Conservation (phyloP, 2,113 vertebrate species). For the Crotalus horridus region DNA sequence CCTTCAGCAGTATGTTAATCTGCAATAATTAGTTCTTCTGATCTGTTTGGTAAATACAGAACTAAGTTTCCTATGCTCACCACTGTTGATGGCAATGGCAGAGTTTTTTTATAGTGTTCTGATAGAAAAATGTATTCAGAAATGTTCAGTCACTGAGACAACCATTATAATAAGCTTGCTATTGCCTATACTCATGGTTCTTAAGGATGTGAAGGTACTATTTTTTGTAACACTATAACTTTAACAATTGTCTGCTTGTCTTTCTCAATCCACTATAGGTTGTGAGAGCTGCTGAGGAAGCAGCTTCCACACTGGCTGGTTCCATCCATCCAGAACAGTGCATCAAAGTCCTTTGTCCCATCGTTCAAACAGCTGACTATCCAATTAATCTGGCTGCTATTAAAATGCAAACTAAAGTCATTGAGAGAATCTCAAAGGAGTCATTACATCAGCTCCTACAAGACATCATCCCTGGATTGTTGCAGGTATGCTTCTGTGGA, state of each 20-base stretch:
- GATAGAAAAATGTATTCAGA: constrained; percentile 4
- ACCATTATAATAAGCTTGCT: neutral
- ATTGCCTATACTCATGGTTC: neutral
- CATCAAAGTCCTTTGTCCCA: constrained; percentile 98
- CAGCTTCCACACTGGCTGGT: constrained; percentile 87
- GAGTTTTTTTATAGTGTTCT: neutral
- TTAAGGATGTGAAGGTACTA: neutral
- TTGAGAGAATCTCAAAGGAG: constrained; percentile 92
- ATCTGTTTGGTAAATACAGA: neutral
- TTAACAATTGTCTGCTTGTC: constrained; percentile 14
- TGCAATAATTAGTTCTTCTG: neutral
- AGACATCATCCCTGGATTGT: constrained; percentile 92
- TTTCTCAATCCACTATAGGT: constrained; percentile 73
- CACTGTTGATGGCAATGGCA: neutral
- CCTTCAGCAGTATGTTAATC: neutral
- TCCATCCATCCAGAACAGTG: constrained; percentile 97
- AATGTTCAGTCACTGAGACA: neutral
- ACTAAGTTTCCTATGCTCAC: neutral
- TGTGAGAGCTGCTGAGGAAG: constrained; percentile 95
- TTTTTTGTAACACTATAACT: constrained; percentile 20
- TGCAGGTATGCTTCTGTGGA: constrained; percentile 77
- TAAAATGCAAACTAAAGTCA: constrained; percentile 99
- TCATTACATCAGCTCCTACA: constrained; percentile 86
- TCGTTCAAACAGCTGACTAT: constrained; percentile 97
- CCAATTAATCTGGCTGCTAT: constrained; percentile 98